Evolutionary conservation across 2,113 vertebrate species (phyloP).

Genomic region (Menura novaehollandiae): DNA sequence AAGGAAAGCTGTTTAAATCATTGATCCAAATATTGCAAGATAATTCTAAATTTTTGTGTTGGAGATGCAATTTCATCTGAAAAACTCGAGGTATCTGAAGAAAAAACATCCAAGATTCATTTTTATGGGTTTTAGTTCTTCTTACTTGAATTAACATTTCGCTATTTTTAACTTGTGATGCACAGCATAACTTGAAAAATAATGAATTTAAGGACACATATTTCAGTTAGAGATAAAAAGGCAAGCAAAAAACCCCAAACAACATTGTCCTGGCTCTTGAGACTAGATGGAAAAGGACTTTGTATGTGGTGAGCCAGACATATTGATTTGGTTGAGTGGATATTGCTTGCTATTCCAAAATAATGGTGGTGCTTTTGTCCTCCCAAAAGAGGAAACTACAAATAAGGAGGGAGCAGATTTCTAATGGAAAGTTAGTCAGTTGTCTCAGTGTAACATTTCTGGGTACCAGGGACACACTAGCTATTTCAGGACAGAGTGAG

Average conservation of each 20-base stretch:
- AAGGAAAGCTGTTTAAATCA: background rate
- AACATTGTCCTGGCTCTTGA: background rate
- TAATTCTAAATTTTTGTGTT: background rate
- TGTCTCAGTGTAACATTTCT: background rate
- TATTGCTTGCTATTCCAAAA: background rate
- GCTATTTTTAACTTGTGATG: background rate
- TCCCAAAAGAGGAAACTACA: background rate
- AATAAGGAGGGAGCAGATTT: background rate
- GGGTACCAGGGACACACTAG: background rate
- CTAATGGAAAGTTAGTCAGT: background rate
- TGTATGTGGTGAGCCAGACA: no score
- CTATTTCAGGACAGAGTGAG: background rate
- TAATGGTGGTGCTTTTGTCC: background rate
- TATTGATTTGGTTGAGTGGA: background rate
- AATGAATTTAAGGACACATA: background rate
- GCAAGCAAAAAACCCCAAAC: rapidly evolving
- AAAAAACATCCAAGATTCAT: background rate
- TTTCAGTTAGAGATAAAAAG: background rate
- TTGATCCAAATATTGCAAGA: background rate
- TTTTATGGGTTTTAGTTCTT: background rate
- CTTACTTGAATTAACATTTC: background rate
- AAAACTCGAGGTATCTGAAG: background rate
- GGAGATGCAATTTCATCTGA: background rate
- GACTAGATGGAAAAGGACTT: background rate
- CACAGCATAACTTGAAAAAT: background rate